Base-by-base conservation (phyloP, 1,140 invertebrate species). In the Euborellia annulipes region DNA sequence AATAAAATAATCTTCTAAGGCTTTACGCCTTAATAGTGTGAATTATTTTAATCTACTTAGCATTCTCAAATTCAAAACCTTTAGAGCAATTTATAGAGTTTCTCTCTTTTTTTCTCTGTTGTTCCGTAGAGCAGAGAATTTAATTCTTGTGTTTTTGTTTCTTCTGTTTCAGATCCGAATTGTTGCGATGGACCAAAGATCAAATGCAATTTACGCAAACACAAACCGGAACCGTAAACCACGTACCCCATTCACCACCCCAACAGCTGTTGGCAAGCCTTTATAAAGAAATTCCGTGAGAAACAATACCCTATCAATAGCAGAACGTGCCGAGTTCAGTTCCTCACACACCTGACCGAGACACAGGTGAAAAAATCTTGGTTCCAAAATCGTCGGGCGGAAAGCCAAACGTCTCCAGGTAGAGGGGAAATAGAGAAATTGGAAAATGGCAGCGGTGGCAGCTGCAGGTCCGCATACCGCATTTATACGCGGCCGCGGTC, bases 341-440 rank as follows among this genome's bases (percentile, higher is more conserved):
- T 83, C 82, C 2, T 91, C 87, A 67, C 98, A 20, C 80, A 90
- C 53, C 72, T 98, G 1, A 96, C 93, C 4, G 94, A 98, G 66
- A 97, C 92, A 6, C 87, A 89, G 74, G 85, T 90, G 43, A 95
- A 94, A 74, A 96, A n/a, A n/a, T n/a, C 94, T 55, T 96, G 91
- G 91, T 96, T 95, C 63, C 91, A 96, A 77, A 96, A 96, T 63
- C 74, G 91, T 6, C 68, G 91, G 34, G 91, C 91, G 41, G n/a
- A 95, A 96, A 65, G 85, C 86, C 52, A 96, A 96, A 62, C 74
- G 91, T 18, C 71, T 95, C 7, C 89, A 94, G 61, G 90, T 95
- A 63, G 89, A 90, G 22, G 90, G 94, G 71, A 77, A 91, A 53
- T 86, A 89, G 64, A 88, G n/a, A n/a, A n/a, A 87, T 63, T 63